Base-by-base conservation (phyloP, 1,140 invertebrate species). In the Subanguina moxae region DNA sequence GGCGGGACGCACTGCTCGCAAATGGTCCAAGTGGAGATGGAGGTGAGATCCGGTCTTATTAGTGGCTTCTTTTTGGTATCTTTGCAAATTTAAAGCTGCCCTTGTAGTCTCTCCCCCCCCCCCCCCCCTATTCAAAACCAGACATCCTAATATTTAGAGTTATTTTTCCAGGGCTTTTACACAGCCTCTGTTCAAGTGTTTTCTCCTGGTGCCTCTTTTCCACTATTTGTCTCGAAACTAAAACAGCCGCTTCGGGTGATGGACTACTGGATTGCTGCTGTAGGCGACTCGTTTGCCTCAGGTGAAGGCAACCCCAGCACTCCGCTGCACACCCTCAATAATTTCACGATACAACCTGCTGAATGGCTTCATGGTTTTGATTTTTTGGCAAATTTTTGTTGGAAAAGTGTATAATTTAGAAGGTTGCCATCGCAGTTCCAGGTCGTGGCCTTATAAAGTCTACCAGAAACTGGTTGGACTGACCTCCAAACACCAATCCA, bases 231-330 rank as follows among this genome's bases (percentile, higher is more conserved):
- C 8, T 52, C 48, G 15, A 52, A 52, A 52, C n/a, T 52, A 27
- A 28, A 62, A 11, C 27, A 28, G 59, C 48, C 48, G 62, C 11
- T 63, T 23, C 8, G 27, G 11, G 43, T 64, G 21, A 23, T 11
- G 8, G 67, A 69, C 45, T 69, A 30, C 52, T 69, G 67, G 67
- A 11, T 69, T 17, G 67, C 71, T 17, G 67, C 67, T 38, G 21
- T 69, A 8, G 67, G 67, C 0, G 67, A 69, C 38, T 69, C 67
- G 9, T 69, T 70, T 42, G 28, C 67, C 11, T 68, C 67, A 15
- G 67, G 67, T 46, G 67, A 69, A 28, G 67, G 67, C n/a, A 70
- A 48, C 65, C 64, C 64, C 17, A 30, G 67, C 21, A 32, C 21
- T 25, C n/a, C 46, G 1, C 56, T 42, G 8, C 1, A 42, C 11